These are phyloP conservation scores for Eupeodes latifasciatus DNA, from an alignment of 2,888 invertebrate species.

Conservation along the genomic window DNA sequence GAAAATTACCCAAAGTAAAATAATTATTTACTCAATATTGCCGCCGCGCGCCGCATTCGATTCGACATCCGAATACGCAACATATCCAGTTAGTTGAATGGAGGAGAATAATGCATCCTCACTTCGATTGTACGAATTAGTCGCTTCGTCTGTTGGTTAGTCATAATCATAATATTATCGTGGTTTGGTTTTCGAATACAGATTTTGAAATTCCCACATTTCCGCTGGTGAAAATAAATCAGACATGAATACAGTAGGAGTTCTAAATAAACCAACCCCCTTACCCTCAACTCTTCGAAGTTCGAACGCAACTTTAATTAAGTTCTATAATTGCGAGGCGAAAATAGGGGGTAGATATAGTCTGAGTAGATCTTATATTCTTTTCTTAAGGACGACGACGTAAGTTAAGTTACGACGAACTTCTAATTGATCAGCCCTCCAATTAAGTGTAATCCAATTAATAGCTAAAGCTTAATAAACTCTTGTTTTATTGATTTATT, in stretches of 20 bases:
- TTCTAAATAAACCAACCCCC: background rate
- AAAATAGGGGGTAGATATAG: too few relatives aligned
- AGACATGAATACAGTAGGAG: background rate
- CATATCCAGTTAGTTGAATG: conserved; percentile 5
- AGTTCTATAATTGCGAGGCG: too few relatives aligned
- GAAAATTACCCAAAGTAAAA: conserved; percentile 64
- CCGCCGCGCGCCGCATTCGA: too few relatives aligned
- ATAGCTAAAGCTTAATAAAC: too few relatives aligned
- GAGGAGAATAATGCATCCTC: conserved; percentile 14
- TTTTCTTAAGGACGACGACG: too few relatives aligned
- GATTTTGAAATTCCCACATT: conserved; percentile 36
- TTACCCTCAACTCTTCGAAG: background rate
- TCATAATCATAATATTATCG: conserved; percentile 2
- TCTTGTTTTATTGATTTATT: too few relatives aligned
- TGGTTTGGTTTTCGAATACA: conserved; percentile 15
- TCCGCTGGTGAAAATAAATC: conserved; percentile 49
- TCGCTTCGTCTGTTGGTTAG: background rate
- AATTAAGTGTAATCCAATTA: too few relatives aligned
- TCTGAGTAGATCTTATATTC: too few relatives aligned
- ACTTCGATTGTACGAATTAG: background rate
- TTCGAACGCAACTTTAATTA: too few relatives aligned
- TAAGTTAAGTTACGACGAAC: too few relatives aligned
- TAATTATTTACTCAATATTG: conserved; percentile 33
- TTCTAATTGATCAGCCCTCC: too few relatives aligned
- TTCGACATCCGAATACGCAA: background rate